phyloP scores from a whole-genome alignment of 1,140 invertebrate species.

The Planococcus citri region DNA sequence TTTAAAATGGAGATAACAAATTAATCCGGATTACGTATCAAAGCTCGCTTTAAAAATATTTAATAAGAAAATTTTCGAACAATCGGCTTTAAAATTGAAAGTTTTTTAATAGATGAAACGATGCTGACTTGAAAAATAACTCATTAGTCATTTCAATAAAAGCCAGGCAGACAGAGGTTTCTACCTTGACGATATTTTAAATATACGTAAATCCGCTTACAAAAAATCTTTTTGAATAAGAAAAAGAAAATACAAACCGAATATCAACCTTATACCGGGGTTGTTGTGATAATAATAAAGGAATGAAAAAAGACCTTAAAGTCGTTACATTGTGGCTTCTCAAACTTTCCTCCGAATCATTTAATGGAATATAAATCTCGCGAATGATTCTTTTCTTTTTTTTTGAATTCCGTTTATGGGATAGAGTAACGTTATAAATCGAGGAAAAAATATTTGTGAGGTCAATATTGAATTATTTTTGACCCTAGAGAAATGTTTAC shows the following conservation, averaged over 20 bases:
- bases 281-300: constrained; percentile 5
- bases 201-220: constrained; percentile 12
- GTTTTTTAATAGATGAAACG: background rate
- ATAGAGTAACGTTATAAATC: no score
- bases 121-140: background rate
- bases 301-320: background rate
- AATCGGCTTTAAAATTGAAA: background rate
- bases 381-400: background rate
- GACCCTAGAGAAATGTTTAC: no score
- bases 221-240: background rate
- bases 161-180: background rate
- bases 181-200: constrained; percentile 17
- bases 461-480: no score
- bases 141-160: constrained; percentile 1
- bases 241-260: constrained; percentile 11
- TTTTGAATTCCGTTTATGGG: background rate
- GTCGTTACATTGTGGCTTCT: background rate
- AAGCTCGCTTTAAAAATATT: background rate
- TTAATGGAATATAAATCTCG: background rate
- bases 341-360: background rate
- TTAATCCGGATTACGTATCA: background rate
- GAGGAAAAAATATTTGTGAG: no score
- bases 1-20: background rate
- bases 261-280: constrained; percentile 9
- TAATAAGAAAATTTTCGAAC: background rate